phyloP scores from a whole-genome alignment of 2,113 vertebrate species.

The Motacilla alba region DNA sequence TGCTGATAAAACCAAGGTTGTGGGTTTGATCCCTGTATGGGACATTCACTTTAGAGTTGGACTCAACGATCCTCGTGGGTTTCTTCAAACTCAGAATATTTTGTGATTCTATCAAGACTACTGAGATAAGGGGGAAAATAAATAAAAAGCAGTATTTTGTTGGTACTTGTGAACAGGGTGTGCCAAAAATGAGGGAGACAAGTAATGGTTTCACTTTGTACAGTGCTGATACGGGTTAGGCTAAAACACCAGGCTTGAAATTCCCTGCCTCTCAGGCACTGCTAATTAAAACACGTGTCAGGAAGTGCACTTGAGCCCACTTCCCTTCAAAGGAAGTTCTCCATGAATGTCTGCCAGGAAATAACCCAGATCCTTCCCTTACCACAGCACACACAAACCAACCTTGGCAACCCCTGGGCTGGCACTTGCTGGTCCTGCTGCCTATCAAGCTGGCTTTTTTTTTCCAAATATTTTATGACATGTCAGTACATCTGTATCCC shows the following conservation, averaged over 20 bases:
- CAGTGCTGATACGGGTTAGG: neutral
- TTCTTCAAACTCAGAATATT: neutral
- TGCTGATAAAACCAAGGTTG: neutral
- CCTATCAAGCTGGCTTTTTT: neutral
- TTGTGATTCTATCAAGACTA: neutral
- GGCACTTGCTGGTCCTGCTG: neutral
- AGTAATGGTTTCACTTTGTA: neutral
- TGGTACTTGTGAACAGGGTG: neutral
- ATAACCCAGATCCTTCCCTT: neutral
- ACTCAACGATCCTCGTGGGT: neutral
- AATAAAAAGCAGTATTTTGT: neutral
- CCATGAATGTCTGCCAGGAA: neutral
- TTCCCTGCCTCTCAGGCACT: neutral
- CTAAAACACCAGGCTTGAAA: neutral
- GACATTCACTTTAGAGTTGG: neutral
- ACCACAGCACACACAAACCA: neutral
- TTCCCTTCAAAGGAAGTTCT: neutral
- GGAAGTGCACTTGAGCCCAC: neutral
- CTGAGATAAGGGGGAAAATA: neutral
- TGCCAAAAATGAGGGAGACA: neutral
- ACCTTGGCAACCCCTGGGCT: neutral
- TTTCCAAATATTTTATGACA: neutral
- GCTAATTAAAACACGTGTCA: neutral
- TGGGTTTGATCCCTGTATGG: neutral
- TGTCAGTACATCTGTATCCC: neutral